Conservation (phyloP, 92 coral and sea anemone species). For the Palythoa heliodiscus region DNA sequence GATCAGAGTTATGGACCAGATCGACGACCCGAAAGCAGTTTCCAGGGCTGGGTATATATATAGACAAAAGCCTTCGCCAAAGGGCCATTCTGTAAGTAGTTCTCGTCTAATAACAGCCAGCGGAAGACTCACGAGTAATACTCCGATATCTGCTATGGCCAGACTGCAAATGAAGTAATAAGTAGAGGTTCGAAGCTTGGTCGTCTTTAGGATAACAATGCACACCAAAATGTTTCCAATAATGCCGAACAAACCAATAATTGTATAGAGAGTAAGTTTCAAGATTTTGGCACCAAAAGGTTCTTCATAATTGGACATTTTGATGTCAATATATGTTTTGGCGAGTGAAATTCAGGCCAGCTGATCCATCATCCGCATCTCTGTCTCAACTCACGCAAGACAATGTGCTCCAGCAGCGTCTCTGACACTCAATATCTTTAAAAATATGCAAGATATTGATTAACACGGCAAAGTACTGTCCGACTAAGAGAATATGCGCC, state of each 20-base stretch:
- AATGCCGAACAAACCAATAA: conserved; percentile 20
- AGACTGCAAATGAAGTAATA: conserved; percentile 35
- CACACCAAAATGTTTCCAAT: conserved; percentile 42
- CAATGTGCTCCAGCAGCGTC: no score
- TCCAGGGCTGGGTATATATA: conserved; percentile 35
- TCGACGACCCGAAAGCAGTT: conserved; percentile 19
- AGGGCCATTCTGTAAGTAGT: conserved; percentile 6
- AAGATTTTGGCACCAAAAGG: conserved; percentile 34
- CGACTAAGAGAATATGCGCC: no score
- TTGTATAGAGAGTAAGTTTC: background rate
- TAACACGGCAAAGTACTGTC: no score
- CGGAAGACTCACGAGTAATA: conserved; percentile 4
- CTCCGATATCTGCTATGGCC: conserved; percentile 38
- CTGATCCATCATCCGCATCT: no score
- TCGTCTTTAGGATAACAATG: conserved; percentile 21
- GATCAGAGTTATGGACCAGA: conserved; percentile 42
- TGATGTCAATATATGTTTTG: no score
- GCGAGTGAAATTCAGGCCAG: no score
- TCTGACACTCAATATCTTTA: no score
- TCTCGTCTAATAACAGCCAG: conserved; percentile 29
- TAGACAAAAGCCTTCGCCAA: conserved; percentile 18
- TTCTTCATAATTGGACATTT: background rate
- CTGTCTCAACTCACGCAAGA: no score
- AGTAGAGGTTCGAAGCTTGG: conserved; percentile 19
- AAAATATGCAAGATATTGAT: no score